Evolutionary conservation across 2,797 vertebrate genomes (phyloP).

Genomic region (Neostethus bicornis): DNA sequence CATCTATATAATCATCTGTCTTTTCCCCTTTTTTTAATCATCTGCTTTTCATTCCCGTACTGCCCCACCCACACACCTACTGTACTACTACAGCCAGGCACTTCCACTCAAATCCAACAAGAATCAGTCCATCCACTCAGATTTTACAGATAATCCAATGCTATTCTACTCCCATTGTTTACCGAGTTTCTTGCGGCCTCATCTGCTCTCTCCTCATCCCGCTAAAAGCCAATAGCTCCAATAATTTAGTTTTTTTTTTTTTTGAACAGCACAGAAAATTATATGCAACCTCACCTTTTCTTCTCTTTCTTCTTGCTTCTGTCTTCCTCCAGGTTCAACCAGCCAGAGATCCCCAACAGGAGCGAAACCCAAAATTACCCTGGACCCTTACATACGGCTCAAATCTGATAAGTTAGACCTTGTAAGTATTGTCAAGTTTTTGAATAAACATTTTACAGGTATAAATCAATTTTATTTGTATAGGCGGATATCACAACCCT

Average conservation of each 20-base stretch:
- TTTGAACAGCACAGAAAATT: neutral
- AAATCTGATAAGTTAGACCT: conserved; percentile 88
- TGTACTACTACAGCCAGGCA: conserved; percentile 8
- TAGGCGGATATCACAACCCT: too few species aligned
- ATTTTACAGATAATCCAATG: conserved; percentile 42
- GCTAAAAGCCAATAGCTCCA: neutral
- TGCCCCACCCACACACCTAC: conserved; percentile 7
- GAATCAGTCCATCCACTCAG: conserved; percentile 28
- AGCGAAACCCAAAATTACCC: conserved; percentile 84
- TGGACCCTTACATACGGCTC: conserved; percentile 88
- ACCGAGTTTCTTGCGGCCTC: conserved; percentile 8
- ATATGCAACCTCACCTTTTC: accelerated
- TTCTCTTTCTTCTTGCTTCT: neutral
- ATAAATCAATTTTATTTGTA: too few species aligned
- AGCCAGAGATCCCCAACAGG: conserved; percentile 66
- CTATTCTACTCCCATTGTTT: conserved; percentile 34
- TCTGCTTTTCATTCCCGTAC: conserved; percentile 36
- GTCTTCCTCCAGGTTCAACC: conserved; percentile 51
- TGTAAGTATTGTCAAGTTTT: conserved; percentile 72
- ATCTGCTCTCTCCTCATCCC: conserved; percentile 1
- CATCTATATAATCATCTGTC: conserved; percentile 56
- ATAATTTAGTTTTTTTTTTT: neutral
- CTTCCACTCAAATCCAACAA: conserved; percentile 28
- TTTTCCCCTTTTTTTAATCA: conserved; percentile 60
- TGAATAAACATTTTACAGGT: too few species aligned